phyloP scores from a whole-genome alignment of 2,797 vertebrate genomes.

The Ctenochaetus hawaiiensis region DNA sequence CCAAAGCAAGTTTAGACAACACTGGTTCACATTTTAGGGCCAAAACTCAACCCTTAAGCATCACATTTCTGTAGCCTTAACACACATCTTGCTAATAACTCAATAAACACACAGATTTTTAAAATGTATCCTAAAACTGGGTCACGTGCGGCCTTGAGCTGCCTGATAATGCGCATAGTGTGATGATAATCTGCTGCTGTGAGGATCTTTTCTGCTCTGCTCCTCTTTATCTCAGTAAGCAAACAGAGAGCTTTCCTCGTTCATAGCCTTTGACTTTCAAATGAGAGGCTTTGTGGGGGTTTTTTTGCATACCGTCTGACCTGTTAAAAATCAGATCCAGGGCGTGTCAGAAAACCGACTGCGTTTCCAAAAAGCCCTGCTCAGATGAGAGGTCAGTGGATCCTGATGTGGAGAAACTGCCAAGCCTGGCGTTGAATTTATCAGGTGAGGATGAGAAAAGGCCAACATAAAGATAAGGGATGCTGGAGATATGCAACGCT shows the following conservation, averaged over 20 bases:
- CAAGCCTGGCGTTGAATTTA: conserved; percentile 30
- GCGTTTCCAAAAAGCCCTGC: conserved; percentile 3
- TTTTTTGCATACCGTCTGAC: conserved; percentile 35
- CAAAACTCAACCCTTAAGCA: neutral
- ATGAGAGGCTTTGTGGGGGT: conserved; percentile 20
- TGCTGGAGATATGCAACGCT: neutral
- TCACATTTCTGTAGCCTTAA: neutral
- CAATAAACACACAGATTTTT: conserved; percentile 2
- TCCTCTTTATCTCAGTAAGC: conserved; percentile 9
- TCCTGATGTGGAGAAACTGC: conserved; percentile 3
- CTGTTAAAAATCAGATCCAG: neutral
- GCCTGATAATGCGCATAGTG: neutral
- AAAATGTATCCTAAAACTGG: neutral
- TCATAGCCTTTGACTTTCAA: conserved; percentile 53
- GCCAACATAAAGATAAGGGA: conserved; percentile 15
- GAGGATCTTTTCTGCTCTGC: neutral
- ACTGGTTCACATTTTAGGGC: neutral
- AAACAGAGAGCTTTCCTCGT: neutral
- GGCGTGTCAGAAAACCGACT: conserved; percentile 26
- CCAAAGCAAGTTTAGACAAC: neutral
- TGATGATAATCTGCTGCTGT: conserved; percentile 23
- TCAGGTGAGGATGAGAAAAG: conserved; percentile 35
- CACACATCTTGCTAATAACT: neutral
- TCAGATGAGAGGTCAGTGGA: conserved; percentile 11
- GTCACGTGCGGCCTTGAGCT: conserved; percentile 34